A percentile compares a stretch with the other conserved stretches of the same genome.
phyloP scores from a whole-genome alignment of 2,113 vertebrate genomes.

The Rhynchopsitta pachyrhyncha region DNA sequence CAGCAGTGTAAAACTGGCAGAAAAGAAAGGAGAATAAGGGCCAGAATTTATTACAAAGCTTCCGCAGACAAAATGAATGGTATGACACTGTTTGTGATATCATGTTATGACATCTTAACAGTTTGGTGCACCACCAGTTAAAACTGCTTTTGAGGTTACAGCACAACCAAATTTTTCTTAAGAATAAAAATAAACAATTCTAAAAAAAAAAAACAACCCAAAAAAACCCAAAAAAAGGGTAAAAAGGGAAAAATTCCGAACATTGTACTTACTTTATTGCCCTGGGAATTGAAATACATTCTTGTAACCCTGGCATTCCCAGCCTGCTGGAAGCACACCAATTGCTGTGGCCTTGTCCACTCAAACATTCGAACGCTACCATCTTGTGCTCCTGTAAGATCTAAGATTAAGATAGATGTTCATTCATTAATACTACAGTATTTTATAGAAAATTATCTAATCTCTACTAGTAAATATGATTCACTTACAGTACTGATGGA shows the following conservation, averaged over 20 bases:
- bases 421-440: neutral
- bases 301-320: conserved; percentile 95
- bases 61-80: neutral
- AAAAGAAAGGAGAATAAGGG: neutral
- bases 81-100: neutral
- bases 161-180: neutral
- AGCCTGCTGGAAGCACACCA: conserved; percentile 94
- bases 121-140: neutral
- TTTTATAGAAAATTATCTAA: neutral
- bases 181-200: neutral
- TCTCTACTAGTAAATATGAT: neutral
- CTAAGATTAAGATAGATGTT: conserved; percentile 62
- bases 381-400: conserved; percentile 96
- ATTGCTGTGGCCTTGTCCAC: conserved; percentile 94
- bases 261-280: conserved; percentile 85
- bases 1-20: neutral
- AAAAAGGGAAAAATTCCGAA: neutral
- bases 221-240: no score
- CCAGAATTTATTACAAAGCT: neutral
- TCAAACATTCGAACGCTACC: conserved; percentile 98
- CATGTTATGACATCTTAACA: neutral
- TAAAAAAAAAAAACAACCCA: neutral
- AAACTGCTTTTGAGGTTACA: neutral
- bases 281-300: conserved; percentile 96
- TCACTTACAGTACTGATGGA: conserved; percentile 97